Evolutionary conservation across 2,797 vertebrate species (phyloP), one percentile per base, ranked within the genome.

Genomic region (Myotis vivesi): DNA sequence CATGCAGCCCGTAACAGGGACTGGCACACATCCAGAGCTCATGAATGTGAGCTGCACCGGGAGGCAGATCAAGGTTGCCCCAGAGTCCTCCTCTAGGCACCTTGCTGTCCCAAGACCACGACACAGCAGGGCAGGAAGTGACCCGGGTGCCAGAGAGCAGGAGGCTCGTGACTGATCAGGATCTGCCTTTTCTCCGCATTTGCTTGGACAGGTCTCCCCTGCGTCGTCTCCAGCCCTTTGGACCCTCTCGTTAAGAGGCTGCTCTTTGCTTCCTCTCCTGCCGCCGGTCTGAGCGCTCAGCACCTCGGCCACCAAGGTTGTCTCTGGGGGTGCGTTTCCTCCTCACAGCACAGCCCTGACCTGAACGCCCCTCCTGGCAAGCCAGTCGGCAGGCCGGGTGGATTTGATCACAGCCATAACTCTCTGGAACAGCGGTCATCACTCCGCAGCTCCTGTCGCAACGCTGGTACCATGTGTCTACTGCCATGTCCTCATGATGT

Each of bases 381-480:
- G 81, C 68, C 1, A 0, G 30, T 2, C 6, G 1, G 55, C 75
- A 0, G 89, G 76, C 68, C 68, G 2, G 8, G 87, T 5, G 36
- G 89, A 41, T 94, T 94, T 96, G 71, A 96, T 95, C 85, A 30
- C 57, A 0, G 23, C 4, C 86, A 15, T 96, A 93, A 94, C 44
- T 95, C 96, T 95, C 87, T 17, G 12, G 53, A 92, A 96, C 23
- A 88, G 89, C 72, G 2, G 84, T 84, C 4, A 0, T 77, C 38
- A 46, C 33, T 9, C 55, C 19, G 23, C 30, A 53, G 89, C 44
- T n/a, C 36, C 51, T 28, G 8, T 75, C 1, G 8, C 93, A 41
- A 66, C 85, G 64, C 92, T n/a, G 38, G 73, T 44, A 12, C 57
- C 11, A 1, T 15, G 84, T 22, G 10, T 81, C 38, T 28, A 1